These are phyloP conservation scores for Troilus luridus DNA, from an alignment of 2,888 invertebrate species.

Conservation along the genomic window DNA sequence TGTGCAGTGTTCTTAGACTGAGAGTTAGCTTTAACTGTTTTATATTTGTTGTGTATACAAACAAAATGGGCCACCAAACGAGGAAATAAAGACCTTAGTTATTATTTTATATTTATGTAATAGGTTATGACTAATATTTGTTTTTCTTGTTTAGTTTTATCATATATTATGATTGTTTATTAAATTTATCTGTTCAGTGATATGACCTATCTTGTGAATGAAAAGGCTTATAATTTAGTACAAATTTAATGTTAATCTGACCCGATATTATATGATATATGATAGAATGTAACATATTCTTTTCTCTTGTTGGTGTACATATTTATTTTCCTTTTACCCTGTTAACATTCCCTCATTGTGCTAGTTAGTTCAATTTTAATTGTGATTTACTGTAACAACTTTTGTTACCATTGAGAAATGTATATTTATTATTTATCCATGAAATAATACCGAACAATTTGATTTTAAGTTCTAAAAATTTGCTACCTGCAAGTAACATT, in stretches of 20 bases:
- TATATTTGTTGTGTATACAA: constrained; percentile 49
- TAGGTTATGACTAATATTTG: constrained; percentile 39
- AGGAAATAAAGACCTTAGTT: constrained; percentile 57
- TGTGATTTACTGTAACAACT: constrained; percentile 58
- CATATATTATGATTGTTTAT: constrained; percentile 32
- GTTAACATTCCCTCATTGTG: constrained; percentile 57
- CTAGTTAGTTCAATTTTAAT: constrained; percentile 48
- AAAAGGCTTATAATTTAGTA: constrained; percentile 55
- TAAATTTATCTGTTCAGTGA: constrained; percentile 25
- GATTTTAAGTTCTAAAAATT: constrained; percentile 24
- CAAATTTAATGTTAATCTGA: constrained; percentile 52
- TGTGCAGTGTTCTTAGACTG: constrained; percentile 58
- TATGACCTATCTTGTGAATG: constrained; percentile 43
- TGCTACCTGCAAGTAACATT: not conserved
- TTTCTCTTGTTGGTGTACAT: constrained; percentile 50
- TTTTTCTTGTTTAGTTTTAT: constrained; percentile 42
- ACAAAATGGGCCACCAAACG: constrained; percentile 43
- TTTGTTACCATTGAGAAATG: constrained; percentile 52
- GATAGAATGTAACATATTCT: constrained; percentile 15
- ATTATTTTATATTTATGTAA: constrained; percentile 41
- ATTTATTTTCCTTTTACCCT: constrained; percentile 51
- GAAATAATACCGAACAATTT: constrained; percentile 40
- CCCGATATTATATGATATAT: constrained; percentile 46
- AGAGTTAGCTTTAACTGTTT: constrained; percentile 59
- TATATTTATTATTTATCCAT: constrained; percentile 46